Evolutionary conservation across 2,888 invertebrate species (phyloP).

Genomic region (Pyralis farinalis): DNA sequence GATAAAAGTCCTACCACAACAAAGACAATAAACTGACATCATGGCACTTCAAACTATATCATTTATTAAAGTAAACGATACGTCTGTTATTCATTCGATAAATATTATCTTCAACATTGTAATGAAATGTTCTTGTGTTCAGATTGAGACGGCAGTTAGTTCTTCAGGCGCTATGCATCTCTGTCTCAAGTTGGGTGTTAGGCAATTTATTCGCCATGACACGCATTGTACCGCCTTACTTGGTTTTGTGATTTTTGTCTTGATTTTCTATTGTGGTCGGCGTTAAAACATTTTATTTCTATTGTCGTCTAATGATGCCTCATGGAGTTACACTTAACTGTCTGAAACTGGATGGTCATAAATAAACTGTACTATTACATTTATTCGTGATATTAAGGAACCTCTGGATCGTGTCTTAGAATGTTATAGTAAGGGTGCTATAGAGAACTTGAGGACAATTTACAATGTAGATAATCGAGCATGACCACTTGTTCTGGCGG

Average conservation of each 20-base stretch:
- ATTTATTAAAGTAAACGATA: too few species aligned
- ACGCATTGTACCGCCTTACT: slow-evolving; percentile 49
- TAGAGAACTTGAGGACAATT: background rate
- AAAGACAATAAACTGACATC: too few species aligned
- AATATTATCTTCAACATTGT: slow-evolving; percentile 2
- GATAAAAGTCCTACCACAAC: too few species aligned
- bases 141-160: slow-evolving; percentile 38
- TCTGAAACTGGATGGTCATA: slow-evolving; percentile 12
- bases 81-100: too few species aligned
- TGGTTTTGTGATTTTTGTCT: slow-evolving; percentile 45
- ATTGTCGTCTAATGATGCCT: slow-evolving; percentile 44
- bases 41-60: too few species aligned
- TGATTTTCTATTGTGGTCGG: slow-evolving; percentile 45
- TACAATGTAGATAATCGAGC: background rate
- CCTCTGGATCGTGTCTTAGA: background rate
- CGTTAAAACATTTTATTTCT: slow-evolving; percentile 40
- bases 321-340: slow-evolving; percentile 27
- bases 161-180: slow-evolving; percentile 49
- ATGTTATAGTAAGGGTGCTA: background rate
- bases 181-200: slow-evolving; percentile 52
- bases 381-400: background rate
- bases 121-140: slow-evolving; percentile 7
- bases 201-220: slow-evolving; percentile 63
- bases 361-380: slow-evolving; percentile 10
- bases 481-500: background rate